Percentiles rank a stretch among this genome's conserved stretches.
Conservation (phyloP, 2,888 invertebrate species). For the Bombylius discolor region DNA sequence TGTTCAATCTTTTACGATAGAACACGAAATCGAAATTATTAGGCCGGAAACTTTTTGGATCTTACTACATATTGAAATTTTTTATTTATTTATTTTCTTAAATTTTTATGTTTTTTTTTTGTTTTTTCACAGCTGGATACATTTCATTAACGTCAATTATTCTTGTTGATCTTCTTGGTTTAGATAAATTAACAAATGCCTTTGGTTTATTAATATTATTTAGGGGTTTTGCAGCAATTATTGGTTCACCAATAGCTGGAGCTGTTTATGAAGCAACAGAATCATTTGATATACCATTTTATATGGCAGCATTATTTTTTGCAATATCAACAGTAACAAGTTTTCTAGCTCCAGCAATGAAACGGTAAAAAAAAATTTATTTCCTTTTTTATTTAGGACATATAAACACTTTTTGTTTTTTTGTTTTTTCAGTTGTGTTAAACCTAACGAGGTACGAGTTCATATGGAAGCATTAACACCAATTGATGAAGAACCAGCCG, state of each 20-base stretch:
- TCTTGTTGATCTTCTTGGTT: constrained; percentile 85
- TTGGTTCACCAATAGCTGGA: constrained; percentile 74
- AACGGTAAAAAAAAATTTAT: constrained; percentile 31
- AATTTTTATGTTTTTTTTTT: not conserved
- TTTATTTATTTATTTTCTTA: not conserved
- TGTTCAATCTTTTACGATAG: no score
- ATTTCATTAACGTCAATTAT: constrained; percentile 97
- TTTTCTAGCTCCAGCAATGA: constrained; percentile 64
- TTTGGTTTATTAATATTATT: constrained; percentile 92
- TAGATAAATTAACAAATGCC: constrained; percentile 92
- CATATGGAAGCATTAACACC: constrained; percentile 62
- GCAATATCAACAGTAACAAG: constrained; percentile 72
- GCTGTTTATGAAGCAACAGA: constrained; percentile 79
- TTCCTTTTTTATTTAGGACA: not conserved
- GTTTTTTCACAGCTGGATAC: constrained; percentile 65
- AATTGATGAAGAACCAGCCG: constrained; percentile 73
- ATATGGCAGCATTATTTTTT: constrained; percentile 82
- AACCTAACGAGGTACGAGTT: constrained; percentile 47
- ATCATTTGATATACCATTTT: constrained; percentile 81
- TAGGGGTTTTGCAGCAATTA: constrained; percentile 85
- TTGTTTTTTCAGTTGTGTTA: constrained; percentile 19
- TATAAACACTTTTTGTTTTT: not conserved
- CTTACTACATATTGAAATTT: not conserved
- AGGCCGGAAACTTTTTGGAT: no score
- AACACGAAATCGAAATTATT: no score